A percentile compares a stretch with the other conserved stretches of the same genome.
phyloP scores from a whole-genome alignment of 2,113 vertebrate species.

The Panthera uncia region DNA sequence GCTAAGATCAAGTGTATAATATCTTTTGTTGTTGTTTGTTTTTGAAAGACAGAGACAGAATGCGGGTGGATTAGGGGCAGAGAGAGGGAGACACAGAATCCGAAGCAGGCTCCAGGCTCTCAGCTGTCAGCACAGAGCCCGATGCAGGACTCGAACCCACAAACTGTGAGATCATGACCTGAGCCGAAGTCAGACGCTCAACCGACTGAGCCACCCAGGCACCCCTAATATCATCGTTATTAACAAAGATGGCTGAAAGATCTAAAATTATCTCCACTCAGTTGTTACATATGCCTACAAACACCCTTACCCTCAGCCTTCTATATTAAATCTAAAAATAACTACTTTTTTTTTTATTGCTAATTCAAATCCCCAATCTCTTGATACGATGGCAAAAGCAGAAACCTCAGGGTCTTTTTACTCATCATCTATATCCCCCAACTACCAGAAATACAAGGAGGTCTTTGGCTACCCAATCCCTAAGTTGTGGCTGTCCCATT shows the following conservation, averaged over 20 bases:
- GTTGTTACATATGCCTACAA: neutral
- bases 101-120: too few relatives aligned
- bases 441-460: neutral
- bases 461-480: neutral
- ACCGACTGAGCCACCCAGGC: too few relatives aligned
- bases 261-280: neutral
- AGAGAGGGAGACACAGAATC: too few relatives aligned
- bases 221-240: neutral
- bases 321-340: slow-evolving; percentile 24
- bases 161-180: too few relatives aligned
- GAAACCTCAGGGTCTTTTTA: neutral
- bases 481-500: neutral
- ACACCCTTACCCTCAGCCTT: neutral
- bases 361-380: slow-evolving; percentile 8
- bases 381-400: neutral
- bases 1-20: neutral
- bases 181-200: too few relatives aligned
- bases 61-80: too few relatives aligned
- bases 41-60: too few relatives aligned
- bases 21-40: neutral
- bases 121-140: too few relatives aligned
- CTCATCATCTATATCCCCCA: neutral
- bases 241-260: neutral
- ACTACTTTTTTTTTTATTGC: neutral
- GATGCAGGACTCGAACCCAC: too few relatives aligned